phyloP scores from a whole-genome alignment of 1,140 invertebrate species.

The Eriocheir sinensis region DNA sequence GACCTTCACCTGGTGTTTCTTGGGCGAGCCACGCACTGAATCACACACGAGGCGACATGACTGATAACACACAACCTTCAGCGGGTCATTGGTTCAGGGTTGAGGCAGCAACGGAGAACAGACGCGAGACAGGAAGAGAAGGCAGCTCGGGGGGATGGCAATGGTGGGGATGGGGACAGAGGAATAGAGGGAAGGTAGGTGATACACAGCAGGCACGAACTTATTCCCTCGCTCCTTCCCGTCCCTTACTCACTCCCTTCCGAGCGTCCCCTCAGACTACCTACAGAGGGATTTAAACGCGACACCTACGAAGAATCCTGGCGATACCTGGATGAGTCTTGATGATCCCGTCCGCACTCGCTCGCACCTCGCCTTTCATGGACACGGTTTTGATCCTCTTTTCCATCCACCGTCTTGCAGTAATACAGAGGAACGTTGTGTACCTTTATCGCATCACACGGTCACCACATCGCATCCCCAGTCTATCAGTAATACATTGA shows the following conservation, averaged over 20 bases:
- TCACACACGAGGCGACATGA: background rate
- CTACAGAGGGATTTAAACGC: background rate
- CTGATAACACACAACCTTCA: background rate
- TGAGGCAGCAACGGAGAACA: background rate
- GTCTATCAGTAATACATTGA: no score
- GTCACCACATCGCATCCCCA: background rate
- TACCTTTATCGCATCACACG: background rate
- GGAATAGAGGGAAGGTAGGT: background rate
- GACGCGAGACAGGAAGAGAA: background rate
- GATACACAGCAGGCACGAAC: background rate
- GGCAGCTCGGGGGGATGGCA: background rate
- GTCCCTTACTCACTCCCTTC: background rate
- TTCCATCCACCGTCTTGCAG: no score
- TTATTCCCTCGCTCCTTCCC: background rate
- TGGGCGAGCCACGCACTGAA: background rate
- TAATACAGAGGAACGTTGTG: no score
- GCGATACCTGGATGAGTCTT: background rate
- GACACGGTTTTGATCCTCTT: no score
- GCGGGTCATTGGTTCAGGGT: background rate
- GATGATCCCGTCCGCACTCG: background rate
- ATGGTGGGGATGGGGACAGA: background rate
- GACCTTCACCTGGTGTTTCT: background rate
- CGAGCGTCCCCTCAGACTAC: background rate
- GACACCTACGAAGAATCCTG: constrained; percentile 27
- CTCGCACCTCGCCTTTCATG: no score